Conservation (phyloP, 2,888 invertebrate genomes). For the Eudasyphora cyanicolor region DNA sequence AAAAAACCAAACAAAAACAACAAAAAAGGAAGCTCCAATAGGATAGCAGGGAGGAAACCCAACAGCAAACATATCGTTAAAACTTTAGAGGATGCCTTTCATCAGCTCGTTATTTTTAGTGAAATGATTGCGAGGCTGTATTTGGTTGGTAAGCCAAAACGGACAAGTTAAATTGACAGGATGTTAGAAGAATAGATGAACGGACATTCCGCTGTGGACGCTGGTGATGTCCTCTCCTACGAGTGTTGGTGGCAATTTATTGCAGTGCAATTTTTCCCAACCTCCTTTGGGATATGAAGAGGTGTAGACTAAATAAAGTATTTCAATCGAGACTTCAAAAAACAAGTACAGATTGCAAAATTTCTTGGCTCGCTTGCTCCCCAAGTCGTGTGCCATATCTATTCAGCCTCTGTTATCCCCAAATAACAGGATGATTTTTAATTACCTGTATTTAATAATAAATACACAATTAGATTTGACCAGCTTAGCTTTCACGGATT, state of each 20-base stretch:
- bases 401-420: too few relatives aligned
- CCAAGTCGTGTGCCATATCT: too few relatives aligned
- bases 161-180: conserved; percentile 30
- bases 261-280: too few relatives aligned
- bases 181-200: background rate
- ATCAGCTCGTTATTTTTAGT: background rate
- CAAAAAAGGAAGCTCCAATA: background rate
- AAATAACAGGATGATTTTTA: too few relatives aligned
- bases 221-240: background rate
- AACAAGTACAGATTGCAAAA: too few relatives aligned
- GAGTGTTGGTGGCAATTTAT: background rate
- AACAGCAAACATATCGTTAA: conserved; percentile 17
- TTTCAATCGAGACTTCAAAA: too few relatives aligned
- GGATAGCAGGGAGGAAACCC: background rate
- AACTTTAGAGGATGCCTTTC: background rate
- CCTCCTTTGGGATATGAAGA: too few relatives aligned
- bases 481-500: too few relatives aligned
- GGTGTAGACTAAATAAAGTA: too few relatives aligned
- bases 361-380: too few relatives aligned
- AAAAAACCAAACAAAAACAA: background rate
- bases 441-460: too few relatives aligned
- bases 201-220: background rate
- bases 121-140: background rate
- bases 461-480: too few relatives aligned
- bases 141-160: background rate